Evolutionary conservation across 2,888 invertebrate species (phyloP), one percentile per base, ranked within the genome.

Genomic region (Netelia fuscicornis): DNA sequence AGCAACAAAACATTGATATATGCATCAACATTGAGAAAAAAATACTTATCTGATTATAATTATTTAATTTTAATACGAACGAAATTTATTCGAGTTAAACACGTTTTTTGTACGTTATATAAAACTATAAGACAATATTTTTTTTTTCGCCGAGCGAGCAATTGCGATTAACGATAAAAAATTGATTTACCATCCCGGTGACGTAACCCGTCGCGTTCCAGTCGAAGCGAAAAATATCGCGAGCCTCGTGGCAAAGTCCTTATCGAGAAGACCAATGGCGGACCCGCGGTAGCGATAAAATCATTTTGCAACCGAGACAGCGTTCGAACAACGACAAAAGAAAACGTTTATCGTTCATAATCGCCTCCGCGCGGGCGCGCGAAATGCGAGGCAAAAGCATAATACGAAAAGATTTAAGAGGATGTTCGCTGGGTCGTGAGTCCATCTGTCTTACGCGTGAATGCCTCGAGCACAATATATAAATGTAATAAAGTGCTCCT

Each of bases 401-500:
- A 84, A 78, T 67, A 54, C 25, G 56, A 81, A 62, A 85, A 81
- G 77, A 83, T 75, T 83, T 79, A 85, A 74, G 72, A 85, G 81
- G 72, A 83, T 77, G 80, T 83, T 81, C 72, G n/a, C 44, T 58
- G 37, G 58, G 37, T 58, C 76, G 77, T 74, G 71, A 58, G 77
- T 80, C 82, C 82, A 82, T 84, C 67, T 68, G 79, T 84, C 76
- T 86, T 79, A 60, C 68, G 74, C 58, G 62, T 85, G 86, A 83
- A 86, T 83, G 85, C 78, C 52, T 44, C 48, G 75, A 58, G 80
- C 83, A 81, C 48, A 60, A 52, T 60, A 52, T 70, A 68, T 70
- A 85, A 76, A 85, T 75, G 77, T 79, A 79, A 86, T 83, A 85
- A 86, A 85, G 72, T 85, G 67, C 62, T 70, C 54, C 71, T 54